Evolutionary conservation across 2,797 vertebrate genomes (phyloP), one percentile per base, ranked within the genome.

Genomic region (Enteromius anoplus): DNA sequence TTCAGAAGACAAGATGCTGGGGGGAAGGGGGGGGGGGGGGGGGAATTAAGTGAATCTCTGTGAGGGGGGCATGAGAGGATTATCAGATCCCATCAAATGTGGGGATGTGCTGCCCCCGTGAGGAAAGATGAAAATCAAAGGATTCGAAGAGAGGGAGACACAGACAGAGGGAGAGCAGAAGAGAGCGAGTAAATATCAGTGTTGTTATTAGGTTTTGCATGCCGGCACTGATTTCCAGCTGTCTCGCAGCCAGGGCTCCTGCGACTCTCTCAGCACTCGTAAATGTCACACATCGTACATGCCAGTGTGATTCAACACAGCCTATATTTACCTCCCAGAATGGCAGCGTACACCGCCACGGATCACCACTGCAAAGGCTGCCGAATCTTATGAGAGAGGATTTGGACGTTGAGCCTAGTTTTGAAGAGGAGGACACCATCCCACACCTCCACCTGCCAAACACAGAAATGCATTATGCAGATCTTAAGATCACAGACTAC

Each of bases 91-190:
- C 10, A 84, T 89, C 85, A 88, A 86, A 68, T 78, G 75, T 93
- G 89, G 93, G 92, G 91, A 88, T 82, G 87, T 92, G 89, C 89
- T 94, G 93, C 93, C 93, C 93, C 87, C 94, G 47, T 89, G 91
- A 91, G 93, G 92, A 26, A 21, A 51, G 1, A 23, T 32, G 32
- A 1, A 85, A 75, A 82, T 77, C 26, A 23, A 75, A 62, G 60
- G 11, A 40, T 71, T 79, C 1, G 1, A 64, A 58, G 19, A 75
- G 17, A 65, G 9, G 21, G 60, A 80, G 62, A 69, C 34, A 23
- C 26, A 32, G 29, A 51, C 8, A 53, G 37, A 37, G 34, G 45
- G 7, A 45, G 32, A 78, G 73, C 2, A 5, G 53, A 26, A 55
- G 53, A 80, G 37, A 37, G 76, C 80, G 64, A 86, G 29, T 73